A percentile compares a stretch with the other conserved stretches of the same genome.
Evolutionary conservation across 64 coral and sea anemone genomes (phyloP).

Genomic region (Astreopora myriophthalma): DNA sequence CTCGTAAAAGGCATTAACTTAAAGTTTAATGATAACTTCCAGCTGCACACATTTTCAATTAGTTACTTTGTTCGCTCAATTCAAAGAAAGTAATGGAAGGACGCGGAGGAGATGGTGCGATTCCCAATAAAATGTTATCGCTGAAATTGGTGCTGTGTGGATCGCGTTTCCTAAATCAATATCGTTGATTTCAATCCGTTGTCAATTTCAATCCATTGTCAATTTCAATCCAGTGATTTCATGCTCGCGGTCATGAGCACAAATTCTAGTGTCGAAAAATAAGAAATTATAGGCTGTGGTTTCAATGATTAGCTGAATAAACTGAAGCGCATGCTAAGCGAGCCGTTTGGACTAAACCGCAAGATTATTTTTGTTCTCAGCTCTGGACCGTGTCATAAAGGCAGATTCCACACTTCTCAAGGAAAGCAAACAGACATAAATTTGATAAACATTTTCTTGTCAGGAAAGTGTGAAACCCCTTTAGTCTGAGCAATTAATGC

Average conservation of each 20-base stretch:
- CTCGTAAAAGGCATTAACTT: slow-evolving; percentile 46
- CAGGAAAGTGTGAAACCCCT: slow-evolving; percentile 49
- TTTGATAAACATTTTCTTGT: slow-evolving; percentile 57
- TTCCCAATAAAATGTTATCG: neutral
- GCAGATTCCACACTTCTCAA: neutral
- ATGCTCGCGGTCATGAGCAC: neutral
- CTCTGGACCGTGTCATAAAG: neutral
- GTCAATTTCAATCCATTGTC: too few species aligned
- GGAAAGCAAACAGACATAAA: slow-evolving; percentile 43
- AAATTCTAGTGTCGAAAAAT: neutral
- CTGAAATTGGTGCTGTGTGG: neutral
- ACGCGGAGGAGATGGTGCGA: neutral
- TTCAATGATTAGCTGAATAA: slow-evolving; percentile 30
- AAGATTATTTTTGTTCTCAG: neutral
- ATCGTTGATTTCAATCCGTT: too few species aligned
- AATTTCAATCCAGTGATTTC: slow-evolving; percentile 18
- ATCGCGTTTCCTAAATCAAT: slow-evolving; percentile 6
- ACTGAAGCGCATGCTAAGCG: neutral
- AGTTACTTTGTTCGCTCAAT: slow-evolving; percentile 34
- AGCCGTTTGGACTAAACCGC: neutral
- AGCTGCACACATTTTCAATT: slow-evolving; percentile 54
- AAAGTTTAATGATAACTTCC: slow-evolving; percentile 45
- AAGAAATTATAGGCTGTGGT: neutral
- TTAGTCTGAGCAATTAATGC: slow-evolving; percentile 39
- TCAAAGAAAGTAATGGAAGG: neutral